These are phyloP conservation scores for Fundulus diaphanus DNA, from an alignment of 2,797 vertebrate species.

Conservation along the genomic window DNA sequence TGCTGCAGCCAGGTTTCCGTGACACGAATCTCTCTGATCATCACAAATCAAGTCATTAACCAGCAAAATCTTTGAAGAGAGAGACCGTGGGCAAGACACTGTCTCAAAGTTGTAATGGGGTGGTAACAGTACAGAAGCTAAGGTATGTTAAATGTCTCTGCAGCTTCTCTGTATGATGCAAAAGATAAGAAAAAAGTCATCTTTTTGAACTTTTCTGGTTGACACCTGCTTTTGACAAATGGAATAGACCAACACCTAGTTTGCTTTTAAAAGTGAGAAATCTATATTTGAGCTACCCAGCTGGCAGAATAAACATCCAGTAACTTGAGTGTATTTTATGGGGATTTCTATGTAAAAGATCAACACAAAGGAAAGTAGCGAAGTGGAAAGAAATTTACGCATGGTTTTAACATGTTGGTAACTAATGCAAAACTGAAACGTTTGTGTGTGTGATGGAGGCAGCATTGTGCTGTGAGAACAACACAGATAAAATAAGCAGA, in stretches of 20 bases:
- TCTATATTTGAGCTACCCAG: constrained; percentile 15
- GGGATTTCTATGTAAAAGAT: background rate
- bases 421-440: too few species aligned
- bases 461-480: background rate
- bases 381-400: too few species aligned
- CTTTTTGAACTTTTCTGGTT: background rate
- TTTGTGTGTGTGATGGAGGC: background rate
- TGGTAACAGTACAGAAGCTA: too few species aligned
- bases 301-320: background rate
- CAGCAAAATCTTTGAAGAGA: too few species aligned
- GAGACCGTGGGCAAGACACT: too few species aligned
- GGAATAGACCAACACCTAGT: background rate
- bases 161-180: background rate
- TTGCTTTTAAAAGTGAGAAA: constrained; percentile 21
- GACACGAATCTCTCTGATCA: too few species aligned
- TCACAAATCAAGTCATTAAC: too few species aligned
- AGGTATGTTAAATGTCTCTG: too few species aligned
- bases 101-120: too few species aligned
- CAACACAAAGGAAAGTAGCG: background rate
- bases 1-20: too few species aligned
- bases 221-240: background rate
- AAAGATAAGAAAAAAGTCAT: background rate
- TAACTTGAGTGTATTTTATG: background rate
- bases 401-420: too few species aligned
- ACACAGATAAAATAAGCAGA: background rate